These are phyloP conservation scores for Leiothrix lutea DNA, from an alignment of 2,113 vertebrate genomes.

Conservation along the genomic window DNA sequence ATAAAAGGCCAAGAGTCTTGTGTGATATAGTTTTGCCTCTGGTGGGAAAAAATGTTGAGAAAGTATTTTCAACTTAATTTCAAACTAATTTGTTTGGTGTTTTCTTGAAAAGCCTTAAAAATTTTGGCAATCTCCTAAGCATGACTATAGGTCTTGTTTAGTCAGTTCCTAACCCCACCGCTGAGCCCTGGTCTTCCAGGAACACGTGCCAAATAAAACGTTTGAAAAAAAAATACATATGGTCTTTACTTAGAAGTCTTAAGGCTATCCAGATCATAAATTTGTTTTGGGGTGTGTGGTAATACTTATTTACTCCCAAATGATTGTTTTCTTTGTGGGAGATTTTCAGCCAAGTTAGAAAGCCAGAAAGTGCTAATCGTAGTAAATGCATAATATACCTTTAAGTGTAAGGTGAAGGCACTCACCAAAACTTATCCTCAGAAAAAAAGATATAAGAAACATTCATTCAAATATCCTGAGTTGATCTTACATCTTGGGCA, in stretches of 20 bases:
- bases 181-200: slow-evolving; percentile 3
- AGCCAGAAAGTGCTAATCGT: background rate
- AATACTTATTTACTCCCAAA: background rate
- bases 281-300: background rate
- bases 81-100: background rate
- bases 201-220: slow-evolving; percentile 45
- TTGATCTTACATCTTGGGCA: background rate
- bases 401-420: background rate
- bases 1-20: background rate
- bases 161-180: background rate
- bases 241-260: background rate
- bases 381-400: background rate
- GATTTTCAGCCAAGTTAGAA: background rate
- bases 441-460: background rate
- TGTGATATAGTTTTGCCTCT: background rate
- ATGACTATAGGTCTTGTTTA: background rate
- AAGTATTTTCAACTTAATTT: background rate
- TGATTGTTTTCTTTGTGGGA: background rate
- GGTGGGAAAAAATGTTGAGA: background rate
- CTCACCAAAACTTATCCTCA: background rate
- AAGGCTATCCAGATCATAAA: background rate
- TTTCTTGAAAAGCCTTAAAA: background rate
- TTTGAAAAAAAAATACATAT: background rate
- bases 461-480: background rate
- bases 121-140: background rate